Evolutionary conservation across 2,797 vertebrate genomes (phyloP).

Genomic region (Rhodeus uyekii): DNA sequence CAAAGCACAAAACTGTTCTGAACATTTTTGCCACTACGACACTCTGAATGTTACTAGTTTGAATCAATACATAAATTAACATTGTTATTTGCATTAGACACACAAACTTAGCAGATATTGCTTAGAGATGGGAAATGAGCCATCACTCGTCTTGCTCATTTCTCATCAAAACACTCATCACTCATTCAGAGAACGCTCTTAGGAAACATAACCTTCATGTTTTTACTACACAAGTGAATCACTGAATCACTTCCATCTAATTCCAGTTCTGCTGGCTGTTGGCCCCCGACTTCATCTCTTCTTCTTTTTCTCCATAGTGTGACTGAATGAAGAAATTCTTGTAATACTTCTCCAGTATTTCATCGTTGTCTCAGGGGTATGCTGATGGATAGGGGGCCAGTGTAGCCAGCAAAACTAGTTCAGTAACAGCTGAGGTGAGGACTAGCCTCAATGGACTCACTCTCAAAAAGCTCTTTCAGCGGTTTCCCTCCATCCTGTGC

Average conservation of each 20-base stretch:
- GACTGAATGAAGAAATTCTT: slow-evolving; percentile 21
- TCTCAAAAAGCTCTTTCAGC: slow-evolving; percentile 38
- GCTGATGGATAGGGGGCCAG: not conserved
- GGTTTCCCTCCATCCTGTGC: slow-evolving; percentile 49
- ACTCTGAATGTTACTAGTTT: not conserved
- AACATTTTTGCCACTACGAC: not conserved
- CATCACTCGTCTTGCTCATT: not conserved
- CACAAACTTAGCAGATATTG: not conserved
- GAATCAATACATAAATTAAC: slow-evolving; percentile 8
- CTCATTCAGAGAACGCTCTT: slow-evolving; percentile 13
- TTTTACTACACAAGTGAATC: slow-evolving; percentile 1
- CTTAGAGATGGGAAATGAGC: slow-evolving; percentile 14
- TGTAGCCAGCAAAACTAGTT: not conserved
- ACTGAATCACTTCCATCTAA: slow-evolving; percentile 14
- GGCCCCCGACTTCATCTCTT: not conserved
- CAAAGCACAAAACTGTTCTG: not conserved
- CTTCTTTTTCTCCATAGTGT: not conserved
- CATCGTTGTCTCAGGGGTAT: not conserved
- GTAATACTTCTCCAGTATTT: slow-evolving; percentile 34
- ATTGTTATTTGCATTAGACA: not conserved
- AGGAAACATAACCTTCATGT: slow-evolving; percentile 1
- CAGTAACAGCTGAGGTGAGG: slow-evolving; percentile 30
- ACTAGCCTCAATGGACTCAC: slow-evolving; percentile 32
- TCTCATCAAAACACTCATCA: slow-evolving; percentile 7
- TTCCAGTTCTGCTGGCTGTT: slow-evolving; percentile 8